Conservation (phyloP, 2,113 vertebrate genomes). For the Pollachius pollachius region DNA sequence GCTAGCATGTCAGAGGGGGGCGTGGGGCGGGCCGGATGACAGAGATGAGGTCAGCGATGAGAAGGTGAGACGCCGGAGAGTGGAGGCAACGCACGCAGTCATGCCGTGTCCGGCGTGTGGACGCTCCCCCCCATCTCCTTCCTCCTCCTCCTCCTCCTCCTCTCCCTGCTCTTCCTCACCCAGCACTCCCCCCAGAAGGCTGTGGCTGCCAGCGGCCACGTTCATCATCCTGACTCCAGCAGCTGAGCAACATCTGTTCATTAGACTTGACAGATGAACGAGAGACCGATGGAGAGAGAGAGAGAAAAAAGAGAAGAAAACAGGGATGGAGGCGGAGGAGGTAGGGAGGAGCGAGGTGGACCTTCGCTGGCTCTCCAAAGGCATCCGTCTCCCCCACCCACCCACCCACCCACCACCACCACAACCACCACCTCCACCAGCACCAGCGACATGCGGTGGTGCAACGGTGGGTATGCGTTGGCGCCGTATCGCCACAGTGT, state of each 20-base stretch:
- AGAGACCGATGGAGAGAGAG: neutral
- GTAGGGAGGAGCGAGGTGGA: slow-evolving; percentile 8
- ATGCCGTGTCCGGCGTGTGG: neutral
- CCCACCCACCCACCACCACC: neutral
- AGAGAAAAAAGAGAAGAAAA: neutral
- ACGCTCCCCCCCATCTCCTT: slow-evolving; percentile 39
- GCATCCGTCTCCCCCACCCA: slow-evolving; percentile 13
- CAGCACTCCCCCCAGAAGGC: slow-evolving; percentile 51
- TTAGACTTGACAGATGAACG: slow-evolving; percentile 76
- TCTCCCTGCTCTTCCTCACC: neutral
- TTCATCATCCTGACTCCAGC: slow-evolving; percentile 74
- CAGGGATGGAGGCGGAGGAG: neutral
- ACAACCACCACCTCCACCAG: no score
- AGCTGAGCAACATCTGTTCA: slow-evolving; percentile 80
- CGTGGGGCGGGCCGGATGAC: slow-evolving; percentile 52
- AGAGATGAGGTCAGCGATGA: slow-evolving; percentile 35
- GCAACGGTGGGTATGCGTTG: neutral
- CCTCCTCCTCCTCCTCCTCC: slow-evolving; percentile 10
- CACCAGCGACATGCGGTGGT: no score
- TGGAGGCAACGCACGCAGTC: slow-evolving; percentile 49
- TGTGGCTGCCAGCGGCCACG: slow-evolving; percentile 60
- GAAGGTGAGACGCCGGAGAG: slow-evolving; percentile 40
- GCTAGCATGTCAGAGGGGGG: slow-evolving; percentile 30
- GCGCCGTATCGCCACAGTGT: slow-evolving; percentile 8
- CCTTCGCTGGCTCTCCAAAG: slow-evolving; percentile 16